Evolutionary conservation across 2,888 invertebrate genomes (phyloP).

Genomic region (Lasioglossum morio): DNA sequence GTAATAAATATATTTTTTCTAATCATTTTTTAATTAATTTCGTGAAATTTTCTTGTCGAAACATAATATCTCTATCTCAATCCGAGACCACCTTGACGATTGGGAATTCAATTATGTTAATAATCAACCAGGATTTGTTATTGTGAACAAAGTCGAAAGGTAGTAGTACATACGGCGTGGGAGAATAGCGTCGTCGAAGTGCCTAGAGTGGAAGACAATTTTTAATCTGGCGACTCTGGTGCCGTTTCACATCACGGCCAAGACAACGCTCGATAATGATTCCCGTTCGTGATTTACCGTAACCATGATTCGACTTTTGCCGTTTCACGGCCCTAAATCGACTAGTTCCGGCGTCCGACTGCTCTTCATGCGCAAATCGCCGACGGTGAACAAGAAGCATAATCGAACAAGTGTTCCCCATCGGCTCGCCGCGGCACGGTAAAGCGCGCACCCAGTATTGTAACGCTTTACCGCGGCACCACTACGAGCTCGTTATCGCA

Average conservation of each 20-base stretch:
- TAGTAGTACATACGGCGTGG: too few relatives aligned
- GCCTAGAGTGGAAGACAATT: too few relatives aligned
- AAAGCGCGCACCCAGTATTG: constrained; percentile 21
- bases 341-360: constrained; percentile 6
- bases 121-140: too few relatives aligned
- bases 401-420: constrained; percentile 41
- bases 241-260: background rate
- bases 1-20: too few relatives aligned
- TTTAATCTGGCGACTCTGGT: too few relatives aligned
- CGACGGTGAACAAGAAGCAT: constrained; percentile 24
- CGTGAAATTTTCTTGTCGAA: too few relatives aligned
- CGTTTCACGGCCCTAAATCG: background rate
- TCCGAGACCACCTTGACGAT: too few relatives aligned
- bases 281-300: constrained; percentile 28
- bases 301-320: constrained; percentile 51
- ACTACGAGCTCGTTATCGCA: constrained; percentile 61
- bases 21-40: too few relatives aligned
- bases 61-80: too few relatives aligned
- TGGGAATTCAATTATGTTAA: too few relatives aligned
- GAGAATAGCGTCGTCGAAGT: too few relatives aligned
- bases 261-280: constrained; percentile 23
- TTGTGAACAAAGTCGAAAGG: too few relatives aligned
- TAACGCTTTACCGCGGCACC: constrained; percentile 37
- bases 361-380: constrained; percentile 21
- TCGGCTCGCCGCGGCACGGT: background rate